Base-by-base conservation (phyloP, 1,140 invertebrate species). In the Phocides pigmalion region DNA sequence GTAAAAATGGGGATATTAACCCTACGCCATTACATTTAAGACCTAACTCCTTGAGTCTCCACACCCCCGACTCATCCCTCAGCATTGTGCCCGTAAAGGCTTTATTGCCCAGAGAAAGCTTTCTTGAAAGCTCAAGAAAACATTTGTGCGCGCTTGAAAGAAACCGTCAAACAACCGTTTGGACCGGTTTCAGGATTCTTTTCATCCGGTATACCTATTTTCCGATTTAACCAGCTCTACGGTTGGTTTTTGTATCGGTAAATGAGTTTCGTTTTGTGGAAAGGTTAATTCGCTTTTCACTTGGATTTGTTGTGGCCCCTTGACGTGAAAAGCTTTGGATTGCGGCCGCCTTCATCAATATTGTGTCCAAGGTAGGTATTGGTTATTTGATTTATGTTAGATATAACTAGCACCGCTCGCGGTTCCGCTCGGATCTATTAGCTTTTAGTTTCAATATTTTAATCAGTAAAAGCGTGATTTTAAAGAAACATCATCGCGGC, bases 241-340 rank as follows among this genome's bases (percentile, higher is more conserved):
- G 82, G 76, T 79, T 66, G 66, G 59, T 81, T 87, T 83, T 89
- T 86, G 84, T 89, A 89, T 87, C 84, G 84, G 84, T 88, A 90
- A 90, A 90, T 88, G 87, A 88, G 82, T 90, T 88, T 84, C 85
- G 71, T 76, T 76, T 62, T 81, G 71, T 66, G 75, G 74, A 81
- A 81, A 86, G 79, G 81, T 88, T 89, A 86, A 90, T 90, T 90
- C 86, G 84, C 85, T 90, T 85, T 84, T 80, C 78, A 79, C 70
- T 77, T 22, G 70, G 62, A 76, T 87, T 87, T 84, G 84, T 82
- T 75, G 64, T 61, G 62, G 54, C 64, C 61, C 71, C 72, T 74
- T 73, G 70, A 80, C 74, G 68, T 74, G 70, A 82, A 81, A 76
- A 72, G 75, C 70, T 68, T 68, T 59, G 44, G 66, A 71, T 76